Conservation (phyloP, 1,140 invertebrate species). For the Caenorhabditis brenneri region DNA sequence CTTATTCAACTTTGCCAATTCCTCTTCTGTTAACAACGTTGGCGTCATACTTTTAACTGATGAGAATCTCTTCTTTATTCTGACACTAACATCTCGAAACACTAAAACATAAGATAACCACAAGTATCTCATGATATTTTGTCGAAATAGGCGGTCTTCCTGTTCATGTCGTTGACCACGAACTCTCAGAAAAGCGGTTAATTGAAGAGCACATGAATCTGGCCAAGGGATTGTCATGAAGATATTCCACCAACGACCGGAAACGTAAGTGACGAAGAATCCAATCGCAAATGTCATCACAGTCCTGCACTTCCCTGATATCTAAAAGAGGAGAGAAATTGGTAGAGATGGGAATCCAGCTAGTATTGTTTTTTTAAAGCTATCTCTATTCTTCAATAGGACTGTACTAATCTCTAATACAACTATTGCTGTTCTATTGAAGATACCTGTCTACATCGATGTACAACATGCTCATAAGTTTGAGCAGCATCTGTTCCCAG, state of each 20-base stretch:
- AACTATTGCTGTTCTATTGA: too few relatives aligned
- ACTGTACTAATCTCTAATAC: too few relatives aligned
- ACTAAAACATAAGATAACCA: constrained; percentile 55
- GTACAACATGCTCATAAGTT: constrained; percentile 28
- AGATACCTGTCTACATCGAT: constrained; percentile 1
- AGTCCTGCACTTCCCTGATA: background rate
- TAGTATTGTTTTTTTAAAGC: too few relatives aligned
- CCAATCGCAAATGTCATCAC: constrained; percentile 31
- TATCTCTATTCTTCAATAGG: too few relatives aligned
- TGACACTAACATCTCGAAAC: constrained; percentile 50
- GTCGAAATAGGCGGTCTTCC: constrained; percentile 47
- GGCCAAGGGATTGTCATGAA: constrained; percentile 55
- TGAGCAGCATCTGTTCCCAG: background rate
- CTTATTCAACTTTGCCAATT: constrained; percentile 35
- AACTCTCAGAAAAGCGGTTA: constrained; percentile 38
- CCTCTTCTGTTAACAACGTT: constrained; percentile 7
- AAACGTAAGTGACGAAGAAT: constrained; percentile 33
- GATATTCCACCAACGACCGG: constrained; percentile 49
- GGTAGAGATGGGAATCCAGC: too few relatives aligned
- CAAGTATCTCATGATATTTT: constrained; percentile 56
- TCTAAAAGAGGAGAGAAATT: background rate
- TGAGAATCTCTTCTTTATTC: constrained; percentile 49
- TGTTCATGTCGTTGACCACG: constrained; percentile 18
- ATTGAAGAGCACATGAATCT: constrained; percentile 42
- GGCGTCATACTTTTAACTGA: constrained; percentile 47